Conservation (phyloP, 2,113 vertebrate genomes). For the Melanocharis versteri region DNA sequence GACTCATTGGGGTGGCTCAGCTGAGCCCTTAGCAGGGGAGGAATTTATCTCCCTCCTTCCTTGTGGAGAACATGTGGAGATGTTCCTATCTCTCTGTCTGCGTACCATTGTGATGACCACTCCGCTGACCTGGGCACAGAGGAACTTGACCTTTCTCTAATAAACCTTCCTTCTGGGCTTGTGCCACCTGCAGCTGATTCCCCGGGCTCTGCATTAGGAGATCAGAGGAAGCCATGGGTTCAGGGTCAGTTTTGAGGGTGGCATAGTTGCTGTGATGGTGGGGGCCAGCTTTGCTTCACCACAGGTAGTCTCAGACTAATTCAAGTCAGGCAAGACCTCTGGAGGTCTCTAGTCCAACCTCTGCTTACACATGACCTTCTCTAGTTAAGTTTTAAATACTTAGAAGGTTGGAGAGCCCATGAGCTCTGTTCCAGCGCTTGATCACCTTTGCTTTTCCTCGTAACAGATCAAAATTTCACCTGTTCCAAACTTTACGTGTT, state of each 20-base stretch:
- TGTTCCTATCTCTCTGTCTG: not conserved
- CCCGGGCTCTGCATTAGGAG: not conserved
- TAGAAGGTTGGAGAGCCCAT: not conserved
- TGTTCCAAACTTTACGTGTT: not conserved
- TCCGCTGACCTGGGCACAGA: not conserved
- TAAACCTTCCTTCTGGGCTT: not conserved
- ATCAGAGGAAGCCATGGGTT: not conserved
- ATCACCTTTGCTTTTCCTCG: not conserved
- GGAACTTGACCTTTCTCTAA: not conserved
- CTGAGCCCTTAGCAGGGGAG: not conserved
- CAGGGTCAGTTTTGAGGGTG: not conserved
- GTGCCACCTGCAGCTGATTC: not conserved
- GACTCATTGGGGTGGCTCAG: constrained; percentile 27
- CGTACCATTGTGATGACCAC: accelerated
- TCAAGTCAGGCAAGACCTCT: not conserved
- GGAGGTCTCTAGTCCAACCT: not conserved
- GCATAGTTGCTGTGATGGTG: not conserved
- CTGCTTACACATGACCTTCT: not conserved
- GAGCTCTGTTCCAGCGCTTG: not conserved
- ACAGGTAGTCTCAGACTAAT: not conserved
- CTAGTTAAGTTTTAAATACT: not conserved
- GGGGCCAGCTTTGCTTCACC: not conserved
- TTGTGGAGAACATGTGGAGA: not conserved
- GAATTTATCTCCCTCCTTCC: constrained; percentile 31
- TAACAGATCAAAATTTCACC: not conserved